These are phyloP conservation scores for Rhyacichthys aspro DNA, from an alignment of 2,797 vertebrate genomes.

Conservation along the genomic window DNA sequence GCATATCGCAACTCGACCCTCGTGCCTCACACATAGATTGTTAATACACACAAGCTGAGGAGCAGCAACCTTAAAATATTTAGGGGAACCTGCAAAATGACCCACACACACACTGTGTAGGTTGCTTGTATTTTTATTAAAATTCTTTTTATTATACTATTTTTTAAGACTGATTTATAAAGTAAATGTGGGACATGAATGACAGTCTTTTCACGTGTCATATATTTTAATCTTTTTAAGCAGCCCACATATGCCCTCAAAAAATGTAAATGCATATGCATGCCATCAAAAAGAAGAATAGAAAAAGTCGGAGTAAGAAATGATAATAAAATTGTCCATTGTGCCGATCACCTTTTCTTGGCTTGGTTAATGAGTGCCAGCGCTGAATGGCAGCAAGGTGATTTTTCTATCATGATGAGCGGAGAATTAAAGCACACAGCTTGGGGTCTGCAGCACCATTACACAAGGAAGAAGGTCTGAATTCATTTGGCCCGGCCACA, in stretches of 20 bases:
- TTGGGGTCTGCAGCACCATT: slow-evolving; percentile 79
- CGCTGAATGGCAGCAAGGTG: slow-evolving; percentile 78
- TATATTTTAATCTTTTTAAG: slow-evolving; percentile 22
- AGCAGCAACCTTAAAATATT: slow-evolving; percentile 48
- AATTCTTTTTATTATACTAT: no score
- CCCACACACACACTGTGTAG: no score
- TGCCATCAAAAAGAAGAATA: slow-evolving; percentile 27
- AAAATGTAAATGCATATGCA: slow-evolving; percentile 49
- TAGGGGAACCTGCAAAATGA: slow-evolving; percentile 22
- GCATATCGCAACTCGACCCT: slow-evolving; percentile 81
- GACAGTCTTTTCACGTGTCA: slow-evolving; percentile 11
- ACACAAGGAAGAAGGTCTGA: slow-evolving; percentile 77
- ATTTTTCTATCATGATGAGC: slow-evolving; percentile 82
- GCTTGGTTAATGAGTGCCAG: slow-evolving; percentile 80
- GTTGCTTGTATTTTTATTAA: no score
- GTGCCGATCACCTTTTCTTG: slow-evolving; percentile 74
- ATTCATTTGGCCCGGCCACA: slow-evolving; percentile 81
- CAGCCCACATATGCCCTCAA: slow-evolving; percentile 22
- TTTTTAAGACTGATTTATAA: neutral
- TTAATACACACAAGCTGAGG: slow-evolving; percentile 64
- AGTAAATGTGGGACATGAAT: slow-evolving; percentile 9
- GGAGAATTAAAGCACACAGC: slow-evolving; percentile 82
- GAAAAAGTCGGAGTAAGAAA: slow-evolving; percentile 21
- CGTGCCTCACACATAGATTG: slow-evolving; percentile 68
- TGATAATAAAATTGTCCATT: slow-evolving; percentile 70